These are phyloP conservation scores for Euborellia annulipes DNA, from an alignment of 1,140 invertebrate species.

Conservation along the genomic window DNA sequence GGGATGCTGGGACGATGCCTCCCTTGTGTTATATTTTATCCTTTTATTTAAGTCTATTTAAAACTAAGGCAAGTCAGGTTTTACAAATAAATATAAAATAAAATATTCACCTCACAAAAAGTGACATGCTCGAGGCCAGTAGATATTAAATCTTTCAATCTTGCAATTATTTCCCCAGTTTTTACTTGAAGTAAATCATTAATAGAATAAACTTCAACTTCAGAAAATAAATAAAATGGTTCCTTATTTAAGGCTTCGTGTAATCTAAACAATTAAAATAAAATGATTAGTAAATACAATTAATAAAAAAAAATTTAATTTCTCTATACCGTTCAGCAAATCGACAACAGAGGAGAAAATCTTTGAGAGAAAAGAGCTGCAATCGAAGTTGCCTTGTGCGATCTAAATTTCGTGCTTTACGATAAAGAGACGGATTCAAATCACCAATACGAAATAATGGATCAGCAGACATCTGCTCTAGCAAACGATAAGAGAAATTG, in stretches of 20 bases:
- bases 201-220: constrained; percentile 59
- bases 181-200: constrained; percentile 55
- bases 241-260: constrained; percentile 38
- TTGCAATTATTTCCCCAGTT: constrained; percentile 38
- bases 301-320: constrained; percentile 16
- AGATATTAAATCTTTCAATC: constrained; percentile 41
- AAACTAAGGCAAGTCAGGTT: constrained; percentile 5
- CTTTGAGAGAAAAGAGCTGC: constrained; percentile 49
- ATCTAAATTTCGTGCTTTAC: constrained; percentile 41
- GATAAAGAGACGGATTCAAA: constrained; percentile 50
- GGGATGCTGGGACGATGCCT: no score
- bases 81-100: constrained; percentile 12
- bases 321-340: constrained; percentile 44
- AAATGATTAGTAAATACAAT: neutral
- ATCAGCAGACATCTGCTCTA: constrained; percentile 61
- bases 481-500: constrained; percentile 59
- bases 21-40: neutral
- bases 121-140: constrained; percentile 44
- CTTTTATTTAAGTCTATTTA: neutral
- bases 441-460: constrained; percentile 62
- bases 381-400: constrained; percentile 38
- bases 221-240: constrained; percentile 40
- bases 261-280: constrained; percentile 30
- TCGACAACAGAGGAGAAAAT: constrained; percentile 49
- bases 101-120: constrained; percentile 44